These are phyloP conservation scores for Willisornis vidua DNA, from an alignment of 2,113 vertebrate genomes.

Conservation along the genomic window DNA sequence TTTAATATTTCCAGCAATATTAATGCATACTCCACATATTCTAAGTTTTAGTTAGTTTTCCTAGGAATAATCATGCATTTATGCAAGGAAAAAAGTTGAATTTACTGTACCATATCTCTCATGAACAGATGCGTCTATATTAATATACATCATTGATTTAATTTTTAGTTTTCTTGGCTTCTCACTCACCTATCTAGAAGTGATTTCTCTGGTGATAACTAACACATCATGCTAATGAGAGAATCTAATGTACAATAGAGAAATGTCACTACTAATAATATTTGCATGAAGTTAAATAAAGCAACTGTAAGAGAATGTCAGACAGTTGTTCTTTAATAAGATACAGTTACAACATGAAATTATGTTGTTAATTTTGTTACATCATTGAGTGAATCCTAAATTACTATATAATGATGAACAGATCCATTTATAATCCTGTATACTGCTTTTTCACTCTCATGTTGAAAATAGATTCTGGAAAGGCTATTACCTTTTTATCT, in stretches of 20 bases:
- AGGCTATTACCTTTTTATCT: constrained; percentile 65
- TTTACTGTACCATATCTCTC: constrained; percentile 69
- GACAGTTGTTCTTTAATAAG: constrained; percentile 83
- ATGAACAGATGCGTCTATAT: constrained; percentile 70
- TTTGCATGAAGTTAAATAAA: constrained; percentile 84
- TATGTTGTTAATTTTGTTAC: constrained; percentile 83
- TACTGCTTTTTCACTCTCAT: constrained; percentile 66
- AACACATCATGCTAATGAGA: constrained; percentile 81
- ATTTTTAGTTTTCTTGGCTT: constrained; percentile 79
- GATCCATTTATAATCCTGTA: constrained; percentile 78
- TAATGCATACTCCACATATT: background rate
- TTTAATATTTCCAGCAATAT: constrained; percentile 22
- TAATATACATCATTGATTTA: constrained; percentile 76
- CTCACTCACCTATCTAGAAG: constrained; percentile 77
- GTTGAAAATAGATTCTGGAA: constrained; percentile 63
- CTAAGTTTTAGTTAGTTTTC: constrained; percentile 49
- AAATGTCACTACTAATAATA: constrained; percentile 85
- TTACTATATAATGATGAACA: constrained; percentile 78
- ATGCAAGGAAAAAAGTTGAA: constrained; percentile 61
- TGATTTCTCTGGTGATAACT: constrained; percentile 83
- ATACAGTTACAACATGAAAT: constrained; percentile 82
- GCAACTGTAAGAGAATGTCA: constrained; percentile 81
- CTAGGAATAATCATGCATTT: constrained; percentile 56
- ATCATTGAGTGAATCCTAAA: constrained; percentile 82
- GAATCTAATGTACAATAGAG: constrained; percentile 82